Conservation (phyloP, 2,888 invertebrate genomes). For the Drosophila quinaria region DNA sequence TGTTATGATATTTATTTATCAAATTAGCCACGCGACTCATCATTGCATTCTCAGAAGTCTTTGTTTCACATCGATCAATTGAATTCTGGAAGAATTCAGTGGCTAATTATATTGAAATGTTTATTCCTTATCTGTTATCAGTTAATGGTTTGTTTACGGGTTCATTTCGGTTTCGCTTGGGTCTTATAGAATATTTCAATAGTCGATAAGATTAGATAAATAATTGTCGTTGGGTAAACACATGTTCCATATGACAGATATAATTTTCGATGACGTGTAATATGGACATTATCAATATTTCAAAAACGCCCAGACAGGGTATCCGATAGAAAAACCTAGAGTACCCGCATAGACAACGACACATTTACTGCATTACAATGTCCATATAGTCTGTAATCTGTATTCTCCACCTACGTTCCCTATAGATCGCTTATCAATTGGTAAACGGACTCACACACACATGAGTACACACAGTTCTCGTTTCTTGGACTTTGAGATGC, state of each 20-base stretch:
- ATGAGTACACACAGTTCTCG: constrained; percentile 9
- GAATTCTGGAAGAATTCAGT: constrained; percentile 10
- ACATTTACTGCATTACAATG: constrained; percentile 18
- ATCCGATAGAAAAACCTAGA: constrained; percentile 26
- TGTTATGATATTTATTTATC: constrained; percentile 12
- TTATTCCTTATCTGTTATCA: constrained; percentile 69
- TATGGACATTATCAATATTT: constrained; percentile 16
- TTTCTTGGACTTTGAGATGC: constrained; percentile 66
- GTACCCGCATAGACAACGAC: constrained; percentile 28
- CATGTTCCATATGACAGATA: constrained; percentile 18
- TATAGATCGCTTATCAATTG: constrained; percentile 59
- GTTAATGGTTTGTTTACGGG: constrained; percentile 76
- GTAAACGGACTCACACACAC: constrained; percentile 35
- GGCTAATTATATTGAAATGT: constrained; percentile 40
- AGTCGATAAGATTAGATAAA: constrained; percentile 28
- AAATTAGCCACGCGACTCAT: constrained; percentile 25
- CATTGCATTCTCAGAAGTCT: constrained; percentile 19
- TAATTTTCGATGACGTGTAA: constrained; percentile 38
- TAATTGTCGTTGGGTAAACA: constrained; percentile 26
- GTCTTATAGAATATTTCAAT: constrained; percentile 6
- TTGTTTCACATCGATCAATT: constrained; percentile 38
- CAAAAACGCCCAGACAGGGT: constrained; percentile 15
- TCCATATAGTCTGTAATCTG: constrained; percentile 38
- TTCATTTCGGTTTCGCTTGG: too few species aligned
- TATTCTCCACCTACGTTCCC: constrained; percentile 33